These are phyloP conservation scores for Pinna nobilis DNA, from an alignment of 1,140 invertebrate species.

Conservation along the genomic window DNA sequence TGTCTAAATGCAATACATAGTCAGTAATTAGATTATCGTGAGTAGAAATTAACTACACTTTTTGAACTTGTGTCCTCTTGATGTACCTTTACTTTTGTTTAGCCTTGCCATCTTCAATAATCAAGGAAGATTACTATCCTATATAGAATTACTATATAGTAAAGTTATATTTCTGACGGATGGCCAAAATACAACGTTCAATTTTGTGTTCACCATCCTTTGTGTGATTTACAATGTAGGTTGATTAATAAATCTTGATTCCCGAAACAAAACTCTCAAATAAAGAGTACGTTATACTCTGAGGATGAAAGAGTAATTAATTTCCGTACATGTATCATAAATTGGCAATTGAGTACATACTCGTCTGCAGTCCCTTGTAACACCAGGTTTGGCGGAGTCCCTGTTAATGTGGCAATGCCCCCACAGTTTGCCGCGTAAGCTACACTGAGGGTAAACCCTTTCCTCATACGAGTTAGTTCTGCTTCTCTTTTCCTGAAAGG, in stretches of 20 bases:
- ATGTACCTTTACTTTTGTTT: too few species aligned
- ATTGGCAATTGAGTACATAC: constrained; percentile 68
- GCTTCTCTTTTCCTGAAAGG: not conserved
- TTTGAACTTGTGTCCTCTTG: too few species aligned
- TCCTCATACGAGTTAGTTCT: constrained; percentile 21
- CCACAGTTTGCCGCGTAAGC: constrained; percentile 86
- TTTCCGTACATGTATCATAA: not conserved
- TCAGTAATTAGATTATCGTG: too few species aligned
- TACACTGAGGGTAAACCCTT: constrained; percentile 76
- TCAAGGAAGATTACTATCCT: too few species aligned
- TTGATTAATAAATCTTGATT: not conserved
- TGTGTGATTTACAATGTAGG: not conserved
- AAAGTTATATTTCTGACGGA: too few species aligned
- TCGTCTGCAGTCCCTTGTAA: constrained; percentile 84
- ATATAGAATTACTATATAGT: too few species aligned
- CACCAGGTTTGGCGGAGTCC: constrained; percentile 90
- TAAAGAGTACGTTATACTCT: not conserved
- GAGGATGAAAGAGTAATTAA: not conserved
- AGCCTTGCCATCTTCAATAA: too few species aligned
- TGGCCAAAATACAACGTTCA: too few species aligned
- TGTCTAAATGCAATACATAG: too few species aligned
- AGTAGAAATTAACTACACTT: too few species aligned
- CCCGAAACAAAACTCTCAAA: not conserved
- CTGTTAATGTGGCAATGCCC: constrained; percentile 88
- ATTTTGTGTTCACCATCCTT: too few species aligned